Percentiles rank a stretch among this genome's conserved stretches.
These are phyloP conservation scores for Helogale parvula DNA, from an alignment of 2,113 vertebrate species.

Conservation along the genomic window DNA sequence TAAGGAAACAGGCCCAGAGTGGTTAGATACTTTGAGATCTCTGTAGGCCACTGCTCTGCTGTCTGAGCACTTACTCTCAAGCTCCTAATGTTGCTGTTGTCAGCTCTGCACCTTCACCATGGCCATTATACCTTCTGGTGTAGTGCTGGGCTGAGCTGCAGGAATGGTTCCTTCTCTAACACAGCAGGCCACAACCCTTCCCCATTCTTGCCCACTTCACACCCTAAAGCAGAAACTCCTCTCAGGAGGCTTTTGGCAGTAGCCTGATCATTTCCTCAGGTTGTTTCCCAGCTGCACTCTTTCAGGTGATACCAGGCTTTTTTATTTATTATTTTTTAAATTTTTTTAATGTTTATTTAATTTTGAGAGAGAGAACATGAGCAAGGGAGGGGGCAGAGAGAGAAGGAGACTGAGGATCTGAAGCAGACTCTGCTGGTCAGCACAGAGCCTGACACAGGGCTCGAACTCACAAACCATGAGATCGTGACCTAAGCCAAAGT, in stretches of 20 bases:
- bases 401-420: too few relatives aligned
- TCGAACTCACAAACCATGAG: too few relatives aligned
- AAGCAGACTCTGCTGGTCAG: too few relatives aligned
- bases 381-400: too few relatives aligned
- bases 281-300: not conserved
- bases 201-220: not conserved
- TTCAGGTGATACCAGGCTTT: not conserved
- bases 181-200: not conserved
- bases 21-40: not conserved
- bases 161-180: not conserved
- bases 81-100: not conserved
- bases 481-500: too few relatives aligned
- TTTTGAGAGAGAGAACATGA: too few relatives aligned
- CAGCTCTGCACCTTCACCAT: not conserved
- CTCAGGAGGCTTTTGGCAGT: not conserved
- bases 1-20: not conserved
- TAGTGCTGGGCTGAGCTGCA: not conserved
- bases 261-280: not conserved
- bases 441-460: too few relatives aligned
- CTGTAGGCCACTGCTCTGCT: not conserved
- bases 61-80: not conserved
- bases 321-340: not conserved
- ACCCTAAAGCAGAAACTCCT: not conserved
- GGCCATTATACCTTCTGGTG: not conserved
- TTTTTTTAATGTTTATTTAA: too few relatives aligned